Percentiles rank a stretch among this genome's conserved stretches.
Conservation (phyloP, 2,797 vertebrate species). For the Hyperoplus lanceolatus region DNA sequence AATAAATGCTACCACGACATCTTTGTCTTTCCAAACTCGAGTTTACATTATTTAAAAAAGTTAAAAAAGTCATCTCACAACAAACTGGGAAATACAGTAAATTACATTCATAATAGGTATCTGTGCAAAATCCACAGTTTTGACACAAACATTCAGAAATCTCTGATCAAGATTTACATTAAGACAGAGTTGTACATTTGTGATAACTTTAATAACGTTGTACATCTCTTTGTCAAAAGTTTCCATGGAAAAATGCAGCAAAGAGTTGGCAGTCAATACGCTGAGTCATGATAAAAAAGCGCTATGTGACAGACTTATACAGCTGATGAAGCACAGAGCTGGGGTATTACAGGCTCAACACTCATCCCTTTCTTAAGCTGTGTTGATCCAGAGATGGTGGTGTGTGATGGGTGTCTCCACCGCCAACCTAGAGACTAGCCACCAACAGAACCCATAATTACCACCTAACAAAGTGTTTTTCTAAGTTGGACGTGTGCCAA, state of each 20-base stretch:
- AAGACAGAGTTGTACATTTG: background rate
- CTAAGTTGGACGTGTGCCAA: conserved; percentile 11
- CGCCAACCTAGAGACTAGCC: conserved; percentile 10
- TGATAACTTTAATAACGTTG: background rate
- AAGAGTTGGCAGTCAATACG: conserved; percentile 17
- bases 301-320: conserved; percentile 20
- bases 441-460: conserved; percentile 39
- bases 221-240: background rate
- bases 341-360: conserved; percentile 60
- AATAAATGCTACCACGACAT: background rate
- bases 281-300: conserved; percentile 57
- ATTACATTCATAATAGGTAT: conserved; percentile 51
- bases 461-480: conserved; percentile 16
- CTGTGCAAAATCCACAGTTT: conserved; percentile 13
- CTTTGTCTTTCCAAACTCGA: background rate
- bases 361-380: conserved; percentile 61
- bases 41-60: background rate
- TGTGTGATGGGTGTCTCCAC: conserved; percentile 47
- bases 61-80: background rate
- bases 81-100: background rate
- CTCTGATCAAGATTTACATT: background rate
- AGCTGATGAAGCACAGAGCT: conserved; percentile 42
- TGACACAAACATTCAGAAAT: background rate
- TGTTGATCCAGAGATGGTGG: conserved; percentile 58
- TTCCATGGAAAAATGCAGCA: background rate